phyloP scores from a whole-genome alignment of 2,797 vertebrate species.

The Tympanoctomys barrerae region DNA sequence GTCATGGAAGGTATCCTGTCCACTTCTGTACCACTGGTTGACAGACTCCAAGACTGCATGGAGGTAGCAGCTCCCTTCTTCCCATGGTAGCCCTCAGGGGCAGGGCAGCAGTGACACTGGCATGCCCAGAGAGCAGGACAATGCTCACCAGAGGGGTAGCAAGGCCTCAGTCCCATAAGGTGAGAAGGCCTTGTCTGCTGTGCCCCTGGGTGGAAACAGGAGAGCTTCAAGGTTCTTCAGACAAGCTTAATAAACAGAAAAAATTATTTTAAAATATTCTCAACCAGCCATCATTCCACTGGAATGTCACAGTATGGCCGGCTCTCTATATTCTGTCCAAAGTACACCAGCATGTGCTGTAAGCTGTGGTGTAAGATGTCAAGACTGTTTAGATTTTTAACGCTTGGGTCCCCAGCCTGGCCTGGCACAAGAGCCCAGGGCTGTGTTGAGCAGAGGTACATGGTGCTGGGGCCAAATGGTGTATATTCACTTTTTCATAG shows the following conservation, averaged over 20 bases:
- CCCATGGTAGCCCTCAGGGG: neutral
- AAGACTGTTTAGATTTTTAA: neutral
- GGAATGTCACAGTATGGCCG: neutral
- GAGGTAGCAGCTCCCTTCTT: neutral
- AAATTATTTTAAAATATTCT: neutral
- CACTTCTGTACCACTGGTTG: neutral
- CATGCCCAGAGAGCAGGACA: neutral
- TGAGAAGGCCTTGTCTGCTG: neutral
- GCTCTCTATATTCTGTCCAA: neutral
- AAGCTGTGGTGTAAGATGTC: fast-evolving
- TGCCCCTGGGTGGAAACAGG: neutral
- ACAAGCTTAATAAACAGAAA: neutral
- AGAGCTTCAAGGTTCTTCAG: neutral
- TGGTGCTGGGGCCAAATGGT: neutral
- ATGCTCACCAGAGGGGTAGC: neutral
- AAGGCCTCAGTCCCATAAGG: neutral
- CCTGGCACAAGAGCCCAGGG: fast-evolving
- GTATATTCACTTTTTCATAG: neutral
- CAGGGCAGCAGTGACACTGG: neutral
- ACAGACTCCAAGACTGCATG: neutral
- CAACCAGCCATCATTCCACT: neutral
- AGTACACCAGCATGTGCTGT: neutral
- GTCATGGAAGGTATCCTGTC: neutral
- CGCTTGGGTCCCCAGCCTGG: fast-evolving
- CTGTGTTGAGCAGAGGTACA: neutral